These are phyloP conservation scores for Malachius bipustulatus DNA, from an alignment of 2,888 invertebrate genomes.

Conservation along the genomic window DNA sequence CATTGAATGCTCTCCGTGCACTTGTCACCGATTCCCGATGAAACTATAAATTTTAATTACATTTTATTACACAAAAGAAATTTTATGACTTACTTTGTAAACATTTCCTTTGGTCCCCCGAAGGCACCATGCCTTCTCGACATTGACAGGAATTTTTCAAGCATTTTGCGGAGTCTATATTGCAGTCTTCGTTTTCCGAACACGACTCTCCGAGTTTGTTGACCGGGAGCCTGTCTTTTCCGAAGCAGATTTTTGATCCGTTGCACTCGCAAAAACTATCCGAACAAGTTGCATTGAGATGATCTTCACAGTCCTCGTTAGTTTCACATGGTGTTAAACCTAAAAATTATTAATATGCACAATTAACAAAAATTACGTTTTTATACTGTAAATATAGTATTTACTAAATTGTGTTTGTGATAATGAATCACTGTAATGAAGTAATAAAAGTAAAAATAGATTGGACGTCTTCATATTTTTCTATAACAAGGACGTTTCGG, in stretches of 20 bases:
- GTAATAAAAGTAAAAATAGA: too few species aligned
- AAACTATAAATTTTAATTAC: slow-evolving; percentile 18
- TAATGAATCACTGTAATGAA: too few species aligned
- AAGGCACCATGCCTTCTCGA: background rate
- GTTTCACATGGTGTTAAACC: background rate
- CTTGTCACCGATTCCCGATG: slow-evolving; percentile 20
- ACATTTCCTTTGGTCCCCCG: background rate
- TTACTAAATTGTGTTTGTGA: too few species aligned
- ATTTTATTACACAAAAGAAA: background rate
- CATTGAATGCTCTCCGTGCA: slow-evolving; percentile 29
- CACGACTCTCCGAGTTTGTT: background rate
- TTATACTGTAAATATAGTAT: too few species aligned
- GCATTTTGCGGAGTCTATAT: background rate
- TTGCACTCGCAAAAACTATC: slow-evolving; percentile 1
- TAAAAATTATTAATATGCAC: too few species aligned
- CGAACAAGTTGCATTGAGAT: background rate
- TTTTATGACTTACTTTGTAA: background rate
- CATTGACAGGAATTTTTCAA: background rate
- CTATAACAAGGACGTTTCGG: too few species aligned
- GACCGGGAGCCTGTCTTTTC: background rate
- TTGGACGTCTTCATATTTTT: too few species aligned
- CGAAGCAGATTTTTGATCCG: background rate
- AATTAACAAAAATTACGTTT: too few species aligned
- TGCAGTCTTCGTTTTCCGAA: background rate
- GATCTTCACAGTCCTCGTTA: background rate